Percentiles rank a stretch among this genome's conserved stretches.
phyloP scores from a whole-genome alignment of 1,140 invertebrate species.

The Trichonephila inaurata region DNA sequence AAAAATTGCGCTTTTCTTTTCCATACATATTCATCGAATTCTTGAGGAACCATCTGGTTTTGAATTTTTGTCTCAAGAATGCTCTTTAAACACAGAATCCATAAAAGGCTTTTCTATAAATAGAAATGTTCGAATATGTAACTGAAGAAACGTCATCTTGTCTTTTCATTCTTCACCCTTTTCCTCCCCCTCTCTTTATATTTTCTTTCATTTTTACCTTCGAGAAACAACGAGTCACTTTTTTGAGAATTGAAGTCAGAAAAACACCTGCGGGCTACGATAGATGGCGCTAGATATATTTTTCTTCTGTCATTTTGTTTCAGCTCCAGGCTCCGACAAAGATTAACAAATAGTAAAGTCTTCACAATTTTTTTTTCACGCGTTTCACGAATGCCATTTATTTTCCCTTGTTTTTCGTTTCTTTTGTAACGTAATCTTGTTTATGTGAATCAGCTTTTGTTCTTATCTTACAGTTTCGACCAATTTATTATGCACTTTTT shows the following conservation, averaged over 20 bases:
- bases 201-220: constrained; percentile 6
- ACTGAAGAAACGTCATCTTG: constrained; percentile 58
- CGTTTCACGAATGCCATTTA: background rate
- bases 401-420: background rate
- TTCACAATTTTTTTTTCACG: background rate
- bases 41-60: constrained; percentile 71
- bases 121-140: constrained; percentile 75
- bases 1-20: constrained; percentile 47
- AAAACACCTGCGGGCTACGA: constrained; percentile 65
- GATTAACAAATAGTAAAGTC: constrained; percentile 11
- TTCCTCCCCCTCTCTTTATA: constrained; percentile 9
- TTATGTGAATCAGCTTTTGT: background rate
- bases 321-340: constrained; percentile 7
- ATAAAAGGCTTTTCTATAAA: constrained; percentile 75
- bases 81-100: constrained; percentile 70
- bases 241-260: constrained; percentile 51
- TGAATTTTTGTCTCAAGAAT: constrained; percentile 62
- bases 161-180: constrained; percentile 28
- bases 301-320: constrained; percentile 46
- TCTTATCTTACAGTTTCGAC: background rate
- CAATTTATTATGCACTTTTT: background rate
- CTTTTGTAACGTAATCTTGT: background rate
- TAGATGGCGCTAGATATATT: constrained; percentile 73
- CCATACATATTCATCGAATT: constrained; percentile 73
- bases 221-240: constrained; percentile 63